Percentiles rank a stretch among this genome's conserved stretches.
Evolutionary conservation across 2,888 invertebrate species (phyloP).

Genomic region (Empis stercorea): DNA sequence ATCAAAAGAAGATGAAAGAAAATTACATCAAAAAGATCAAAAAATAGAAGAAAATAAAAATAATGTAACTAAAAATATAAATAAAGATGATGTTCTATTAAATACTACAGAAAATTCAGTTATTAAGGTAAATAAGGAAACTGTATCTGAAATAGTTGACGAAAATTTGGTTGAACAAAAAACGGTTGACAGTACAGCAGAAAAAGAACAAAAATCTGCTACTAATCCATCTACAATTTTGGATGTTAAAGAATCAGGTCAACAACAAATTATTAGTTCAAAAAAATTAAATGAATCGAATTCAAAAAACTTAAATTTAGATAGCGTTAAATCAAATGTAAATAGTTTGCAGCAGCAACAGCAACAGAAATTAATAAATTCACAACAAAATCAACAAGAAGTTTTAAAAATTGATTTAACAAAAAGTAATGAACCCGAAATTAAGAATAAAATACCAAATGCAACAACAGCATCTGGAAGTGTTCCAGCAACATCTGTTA

Average conservation of each 20-base stretch:
- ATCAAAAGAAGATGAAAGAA: slow-evolving; percentile 4
- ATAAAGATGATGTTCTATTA: slow-evolving; percentile 1
- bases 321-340: neutral
- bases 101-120: neutral
- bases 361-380: neutral
- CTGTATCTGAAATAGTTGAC: neutral
- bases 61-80: neutral
- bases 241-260: neutral
- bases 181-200: slow-evolving; percentile 1
- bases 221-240: neutral
- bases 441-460: neutral
- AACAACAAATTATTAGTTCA: slow-evolving; percentile 14
- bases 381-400: slow-evolving; percentile 1
- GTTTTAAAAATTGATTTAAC: slow-evolving; percentile 12
- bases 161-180: too few species aligned
- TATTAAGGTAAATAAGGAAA: neutral
- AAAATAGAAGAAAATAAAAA: slow-evolving; percentile 1
- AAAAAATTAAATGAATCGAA: slow-evolving; percentile 25
- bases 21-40: neutral
- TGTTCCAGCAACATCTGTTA: too few species aligned
- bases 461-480: neutral
- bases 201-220: neutral
- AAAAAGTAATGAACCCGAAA: slow-evolving; percentile 1
- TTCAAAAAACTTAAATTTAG: slow-evolving; percentile 15
- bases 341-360: neutral